phyloP scores from a whole-genome alignment of 2,113 vertebrate genomes.

The Bettongia penicillata region DNA sequence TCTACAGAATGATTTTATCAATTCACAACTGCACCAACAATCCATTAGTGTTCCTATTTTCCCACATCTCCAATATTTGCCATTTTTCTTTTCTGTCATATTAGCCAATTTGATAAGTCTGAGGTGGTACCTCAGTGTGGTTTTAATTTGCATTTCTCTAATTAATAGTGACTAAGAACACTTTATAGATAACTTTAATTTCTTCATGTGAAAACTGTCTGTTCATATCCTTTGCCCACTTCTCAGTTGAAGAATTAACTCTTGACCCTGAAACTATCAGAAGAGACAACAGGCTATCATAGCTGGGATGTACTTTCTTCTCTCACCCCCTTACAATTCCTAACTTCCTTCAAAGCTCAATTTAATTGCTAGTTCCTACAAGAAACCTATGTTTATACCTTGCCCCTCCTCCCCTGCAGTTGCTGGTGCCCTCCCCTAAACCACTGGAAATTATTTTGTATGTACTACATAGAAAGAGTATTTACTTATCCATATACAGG shows the following conservation, averaged over 20 bases:
- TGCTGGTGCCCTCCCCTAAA: neutral
- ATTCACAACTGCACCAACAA: no score
- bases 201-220: no score
- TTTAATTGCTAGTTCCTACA: neutral
- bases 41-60: no score
- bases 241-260: neutral
- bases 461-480: neutral
- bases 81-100: no score
- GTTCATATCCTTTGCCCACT: no score
- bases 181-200: no score
- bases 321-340: neutral
- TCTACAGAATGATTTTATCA: no score
- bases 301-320: neutral
- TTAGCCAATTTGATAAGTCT: no score
- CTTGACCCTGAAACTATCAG: neutral
- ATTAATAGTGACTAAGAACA: no score
- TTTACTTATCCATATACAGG: neutral
- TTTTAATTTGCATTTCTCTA: no score
- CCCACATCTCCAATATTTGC: no score
- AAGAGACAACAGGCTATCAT: neutral
- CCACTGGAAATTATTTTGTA: neutral
- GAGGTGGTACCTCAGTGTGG: no score
- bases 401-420: neutral
- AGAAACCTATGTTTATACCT: neutral
- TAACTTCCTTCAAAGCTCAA: neutral